Evolutionary conservation across 2,113 vertebrate species (phyloP), one percentile per base, ranked within the genome.

Genomic region (Leptosomus discolor): DNA sequence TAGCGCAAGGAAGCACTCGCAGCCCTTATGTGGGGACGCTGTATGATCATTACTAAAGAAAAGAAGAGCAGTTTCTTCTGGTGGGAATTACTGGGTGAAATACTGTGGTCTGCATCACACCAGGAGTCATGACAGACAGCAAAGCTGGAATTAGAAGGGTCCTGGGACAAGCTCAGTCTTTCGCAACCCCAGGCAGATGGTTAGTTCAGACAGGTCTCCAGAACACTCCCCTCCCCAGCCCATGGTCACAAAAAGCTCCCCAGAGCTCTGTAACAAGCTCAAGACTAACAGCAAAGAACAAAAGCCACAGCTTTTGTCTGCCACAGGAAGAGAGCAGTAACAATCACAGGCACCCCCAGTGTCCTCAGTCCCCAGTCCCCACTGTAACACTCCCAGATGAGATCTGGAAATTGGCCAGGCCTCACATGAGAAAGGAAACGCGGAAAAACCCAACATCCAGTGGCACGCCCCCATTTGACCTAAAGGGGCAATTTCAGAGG

Each of bases 221-320:
- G 56, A 82, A 73, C 34, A 81, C n/a, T 11, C 34, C 56, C 68
- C 11, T 7, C 7, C 26, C 5, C 29, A 60, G 43, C 39, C 41
- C 1, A 0, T 18, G 27, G 58, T 86, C 74, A 60, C 94, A 88
- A 78, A 87, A 68, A 23, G 39, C 37, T 95, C 56, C 65, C 53
- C 14, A 12, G 43, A 43, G 65, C 56, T 76, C 45, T 53, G 30
- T 88, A 92, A 88, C 19, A 78, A 82, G 53, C 80, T 53, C 0
- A 19, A 91, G 80, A 82, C 56, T 64, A 85, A 75, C 56, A 89
- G 43, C 80, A 89, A 90, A 74, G 76, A 94, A 85, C n/a, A 96
- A 95, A 95, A 95, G 60, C 36, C 43, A 58, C 63, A 69, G 79
- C n/a, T 92, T 93, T 94, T 73, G 18, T 45, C 37, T 91, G 41